Base-by-base conservation (phyloP, 35 echinoderm and acorn worm species). In the Eucidaris tribuloides region DNA sequence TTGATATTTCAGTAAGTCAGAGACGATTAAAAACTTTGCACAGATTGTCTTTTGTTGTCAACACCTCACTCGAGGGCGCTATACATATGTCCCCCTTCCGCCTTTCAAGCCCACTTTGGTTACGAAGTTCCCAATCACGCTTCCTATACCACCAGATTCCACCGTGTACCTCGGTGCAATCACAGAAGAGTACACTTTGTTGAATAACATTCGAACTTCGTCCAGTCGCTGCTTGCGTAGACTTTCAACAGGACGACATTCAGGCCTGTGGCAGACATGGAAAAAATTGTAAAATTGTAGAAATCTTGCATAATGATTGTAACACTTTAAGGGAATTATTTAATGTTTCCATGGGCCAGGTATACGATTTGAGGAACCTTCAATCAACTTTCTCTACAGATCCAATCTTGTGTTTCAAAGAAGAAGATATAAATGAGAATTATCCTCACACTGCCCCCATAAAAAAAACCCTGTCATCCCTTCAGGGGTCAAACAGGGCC, bases 91-190 rank as follows among this genome's bases (percentile, higher is more conserved):
- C 19, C 85, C 85, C 45, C 85, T 59, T 13, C 35, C 43, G 20
- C 49, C 58, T 55, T 52, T 88, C 22, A 88, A 60, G 35, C 85
- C 85, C 3, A 88, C 85, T 88, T 88, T 88, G 29, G 76, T 80
- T 1, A 46, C 85, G 6, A 88, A 46, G 41, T 58, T 65, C 30
- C 78, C 85, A n/a, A 88, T 81, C 58, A 88, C 78, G 40, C 85
- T 62, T 25, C 76, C 62, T 31, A 86, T 27, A 5, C 68, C 71
- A 20, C 85, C 85, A 74, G 77, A 62, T 17, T 88, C 85, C 32
- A 80, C 35, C 3, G 57, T 37, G 39, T 88, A 88, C 17, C 85
- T 59, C 2, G 85, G 77, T 23, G 76, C 85, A n/a, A 88, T 66
- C 3, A 88, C 76, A 23, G 85, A 59, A 18, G 50, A 80, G 77